phyloP scores from a whole-genome alignment of 2,888 invertebrate species.

The Tetragnatha montana region DNA sequence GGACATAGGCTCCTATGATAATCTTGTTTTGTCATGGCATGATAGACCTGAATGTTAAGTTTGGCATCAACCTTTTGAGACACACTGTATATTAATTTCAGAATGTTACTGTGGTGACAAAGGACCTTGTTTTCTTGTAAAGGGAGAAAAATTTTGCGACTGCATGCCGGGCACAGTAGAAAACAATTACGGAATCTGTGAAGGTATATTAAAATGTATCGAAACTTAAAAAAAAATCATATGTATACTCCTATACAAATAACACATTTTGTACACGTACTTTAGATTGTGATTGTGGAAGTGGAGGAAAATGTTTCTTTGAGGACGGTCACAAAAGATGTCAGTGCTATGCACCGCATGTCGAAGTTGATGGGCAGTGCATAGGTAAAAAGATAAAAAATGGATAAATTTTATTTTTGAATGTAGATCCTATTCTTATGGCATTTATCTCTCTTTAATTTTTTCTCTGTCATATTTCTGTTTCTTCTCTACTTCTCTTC shows the following conservation, averaged over 20 bases:
- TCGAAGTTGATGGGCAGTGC: conserved; percentile 1
- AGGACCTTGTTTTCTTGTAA: not conserved
- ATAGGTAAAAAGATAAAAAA: not conserved
- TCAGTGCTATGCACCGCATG: not conserved
- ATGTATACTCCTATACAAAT: no score
- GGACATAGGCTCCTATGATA: no score
- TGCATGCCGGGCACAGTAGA: not conserved
- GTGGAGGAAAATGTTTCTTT: not conserved
- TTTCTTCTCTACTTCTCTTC: no score
- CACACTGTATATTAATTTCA: no score
- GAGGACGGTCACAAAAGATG: not conserved
- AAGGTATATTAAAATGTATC: not conserved
- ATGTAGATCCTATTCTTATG: no score
- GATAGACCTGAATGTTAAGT: no score
- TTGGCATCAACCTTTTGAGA: no score
- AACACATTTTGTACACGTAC: no score
- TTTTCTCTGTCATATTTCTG: no score
- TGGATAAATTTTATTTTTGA: not conserved
- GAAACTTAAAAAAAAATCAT: no score
- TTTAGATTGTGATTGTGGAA: conserved; percentile 20
- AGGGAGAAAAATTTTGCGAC: not conserved
- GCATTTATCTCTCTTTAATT: no score
- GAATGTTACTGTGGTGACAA: not conserved
- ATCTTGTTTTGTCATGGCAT: no score
- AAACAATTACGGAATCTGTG: not conserved